Evolutionary conservation across 2,113 vertebrate genomes (phyloP), one percentile per base, ranked within the genome.

Genomic region (Rhinolophus ferrumequinum): DNA sequence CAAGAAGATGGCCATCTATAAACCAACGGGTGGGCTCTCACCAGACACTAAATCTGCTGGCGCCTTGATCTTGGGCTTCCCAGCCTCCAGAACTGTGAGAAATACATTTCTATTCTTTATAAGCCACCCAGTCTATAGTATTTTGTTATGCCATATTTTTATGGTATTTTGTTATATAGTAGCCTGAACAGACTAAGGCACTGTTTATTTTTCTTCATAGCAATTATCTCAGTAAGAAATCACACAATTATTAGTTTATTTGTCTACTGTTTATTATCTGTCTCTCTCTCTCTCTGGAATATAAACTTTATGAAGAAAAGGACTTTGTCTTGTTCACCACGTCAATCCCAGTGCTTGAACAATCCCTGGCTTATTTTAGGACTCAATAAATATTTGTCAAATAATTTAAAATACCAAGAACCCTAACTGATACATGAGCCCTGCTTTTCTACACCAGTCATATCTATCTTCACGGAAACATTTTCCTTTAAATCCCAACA

Each of bases 181-280:
- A 35, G 67, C 83, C 76, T 82, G 67, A 58, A 69, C 33, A 95
- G 33, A 75, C 47, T 38, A 60, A 38, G 30, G 64, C 26, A 76
- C 50, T 75, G 41, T 67, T 96, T 93, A 18, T 54, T 93, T 76
- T 95, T 87, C 54, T 73, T 90, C 41, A 88, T 22, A 76, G 41
- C 22, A 85, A 88, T 69, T 73, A 85, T 88, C 67, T 88, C 66
- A 75, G 62, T 75, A 90, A 94, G 90, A 96, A 97, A 84, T 76
- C 9, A 76, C 15, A 66, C 58, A 62, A 84, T 77, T 72, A 69
- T 85, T 93, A 76, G 47, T 67, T 88, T 93, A 44, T 79, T 70
- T 91, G 56, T 69, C 41, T 67, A 7, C 33, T 52, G 14, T 56
- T 90, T 75, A 70, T 83, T 76, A 84, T 82, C 47, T 82, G 30